Evolutionary conservation across 1,140 invertebrate species (phyloP), one percentile per base, ranked within the genome.

Genomic region (Drosophila obscura): DNA sequence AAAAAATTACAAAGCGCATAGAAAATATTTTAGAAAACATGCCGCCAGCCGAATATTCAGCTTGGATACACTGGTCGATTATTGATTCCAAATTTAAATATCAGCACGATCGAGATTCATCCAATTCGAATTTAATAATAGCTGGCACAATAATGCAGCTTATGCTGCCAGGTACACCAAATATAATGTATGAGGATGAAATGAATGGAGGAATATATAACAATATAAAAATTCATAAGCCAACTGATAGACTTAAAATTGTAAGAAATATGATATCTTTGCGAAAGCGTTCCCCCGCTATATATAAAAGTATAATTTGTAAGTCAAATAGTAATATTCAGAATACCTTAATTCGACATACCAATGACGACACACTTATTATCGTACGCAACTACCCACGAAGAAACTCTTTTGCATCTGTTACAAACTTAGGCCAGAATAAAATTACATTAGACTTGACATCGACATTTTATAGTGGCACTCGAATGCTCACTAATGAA

Each of bases 141-240:
- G 95, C 95, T 3, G 93, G 94, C 2, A 93, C 94, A 9, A 92
- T 96, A 45, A 92, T 97, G 60, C 93, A 95, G 62, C 93, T 96
- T 82, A 94, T 95, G 92, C 89, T 97, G 22, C 96, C 96, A 1
- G 96, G 96, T 5, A 96, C 96, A 8, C 94, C 96, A 0, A 96
- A 93, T 73, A 94, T 97, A 73, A 96, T 97, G 89, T 97, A 97
- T 88, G 96, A 96, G 5, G 96, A 97, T 91, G 96, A 97, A 93
- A 94, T 96, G 66, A 94, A 15, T 39, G 9, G 4, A 52, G 15
- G 6, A 1, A n/a, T 15, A 31, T 16, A 35, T 16, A 52, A 11
- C 4, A 24, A 7, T 28, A 7, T 28, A n/a, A 51, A 5, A 51
- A 5, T 31, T 8, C 15, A 16, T 11, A 7, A 92, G 92, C 41